Evolutionary conservation across 2,888 invertebrate species (phyloP).

Genomic region (Antheraea yamamai): DNA sequence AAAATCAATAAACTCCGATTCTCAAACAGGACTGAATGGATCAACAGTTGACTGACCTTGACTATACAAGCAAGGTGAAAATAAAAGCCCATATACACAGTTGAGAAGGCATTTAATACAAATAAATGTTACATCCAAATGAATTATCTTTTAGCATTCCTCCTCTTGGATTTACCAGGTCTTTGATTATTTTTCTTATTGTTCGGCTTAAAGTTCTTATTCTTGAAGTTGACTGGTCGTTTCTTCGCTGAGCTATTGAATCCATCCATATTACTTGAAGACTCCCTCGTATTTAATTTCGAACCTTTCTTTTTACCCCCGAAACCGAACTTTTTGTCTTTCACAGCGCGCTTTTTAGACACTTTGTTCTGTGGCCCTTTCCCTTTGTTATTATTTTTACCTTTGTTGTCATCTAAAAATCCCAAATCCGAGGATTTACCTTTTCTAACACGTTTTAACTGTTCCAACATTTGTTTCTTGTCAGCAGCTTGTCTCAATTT

Average conservation of each 20-base stretch:
- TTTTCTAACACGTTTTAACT: slow-evolving; percentile 96
- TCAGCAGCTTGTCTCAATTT: slow-evolving; percentile 93
- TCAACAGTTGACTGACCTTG: not conserved
- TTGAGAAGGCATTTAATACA: slow-evolving; percentile 20
- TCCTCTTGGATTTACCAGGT: slow-evolving; percentile 81
- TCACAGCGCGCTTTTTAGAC: slow-evolving; percentile 82
- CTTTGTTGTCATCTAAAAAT: slow-evolving; percentile 87
- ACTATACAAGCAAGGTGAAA: not conserved
- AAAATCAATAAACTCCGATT: too few species aligned
- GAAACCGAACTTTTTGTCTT: slow-evolving; percentile 95
- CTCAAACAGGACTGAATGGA: too few species aligned
- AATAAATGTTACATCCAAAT: slow-evolving; percentile 18
- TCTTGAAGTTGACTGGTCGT: slow-evolving; percentile 66
- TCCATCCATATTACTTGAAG: slow-evolving; percentile 86
- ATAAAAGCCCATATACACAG: slow-evolving; percentile 10
- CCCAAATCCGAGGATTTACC: slow-evolving; percentile 90
- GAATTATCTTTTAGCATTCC: slow-evolving; percentile 60
- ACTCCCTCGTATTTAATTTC: slow-evolving; percentile 93
- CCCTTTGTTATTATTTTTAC: slow-evolving; percentile 50
- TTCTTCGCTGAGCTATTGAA: slow-evolving; percentile 71
- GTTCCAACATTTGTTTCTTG: slow-evolving; percentile 94
- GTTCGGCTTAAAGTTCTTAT: slow-evolving; percentile 65
- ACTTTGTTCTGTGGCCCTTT: slow-evolving; percentile 60
- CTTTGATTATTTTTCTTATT: slow-evolving; percentile 76
- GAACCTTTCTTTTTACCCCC: slow-evolving; percentile 96